Conservation (phyloP, 1,140 invertebrate species). For the Drosophila sproati region DNA sequence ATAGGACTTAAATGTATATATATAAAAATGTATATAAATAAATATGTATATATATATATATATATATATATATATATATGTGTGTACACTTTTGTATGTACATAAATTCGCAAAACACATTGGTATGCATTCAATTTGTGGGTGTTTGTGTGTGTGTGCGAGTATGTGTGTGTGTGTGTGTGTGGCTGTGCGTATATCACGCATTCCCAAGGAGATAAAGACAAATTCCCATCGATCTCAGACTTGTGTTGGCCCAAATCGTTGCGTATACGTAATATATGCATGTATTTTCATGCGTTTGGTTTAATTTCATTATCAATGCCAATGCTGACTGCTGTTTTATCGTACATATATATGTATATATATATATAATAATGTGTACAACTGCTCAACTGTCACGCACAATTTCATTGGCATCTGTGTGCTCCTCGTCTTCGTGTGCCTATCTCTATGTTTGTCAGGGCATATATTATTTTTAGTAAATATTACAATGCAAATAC, state of each 20-base stretch:
- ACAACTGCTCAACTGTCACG: constrained; percentile 14
- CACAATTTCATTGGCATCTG: background rate
- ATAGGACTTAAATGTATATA: background rate
- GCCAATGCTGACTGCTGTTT: constrained; percentile 40
- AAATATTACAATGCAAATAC: too few relatives aligned
- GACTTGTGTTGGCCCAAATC: constrained; percentile 45
- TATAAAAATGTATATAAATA: background rate
- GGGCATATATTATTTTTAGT: too few relatives aligned
- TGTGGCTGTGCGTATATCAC: constrained; percentile 10
- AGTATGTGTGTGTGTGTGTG: background rate
- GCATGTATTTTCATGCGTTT: constrained; percentile 40
- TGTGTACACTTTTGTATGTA: constrained; percentile 7
- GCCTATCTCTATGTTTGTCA: too few relatives aligned
- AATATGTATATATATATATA: background rate
- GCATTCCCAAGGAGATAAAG: constrained; percentile 4
- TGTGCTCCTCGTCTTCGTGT: too few relatives aligned
- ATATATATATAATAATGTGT: background rate
- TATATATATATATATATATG: background rate
- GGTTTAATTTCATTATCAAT: constrained; percentile 72
- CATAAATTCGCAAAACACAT: background rate
- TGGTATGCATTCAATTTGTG: constrained; percentile 4
- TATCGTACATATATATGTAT: background rate
- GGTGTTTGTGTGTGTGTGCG: too few relatives aligned
- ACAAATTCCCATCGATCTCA: constrained; percentile 5
- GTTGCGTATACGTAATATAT: constrained; percentile 57